Conservation (phyloP, 2,797 vertebrate genomes). For the Peromyscus eremicus region DNA sequence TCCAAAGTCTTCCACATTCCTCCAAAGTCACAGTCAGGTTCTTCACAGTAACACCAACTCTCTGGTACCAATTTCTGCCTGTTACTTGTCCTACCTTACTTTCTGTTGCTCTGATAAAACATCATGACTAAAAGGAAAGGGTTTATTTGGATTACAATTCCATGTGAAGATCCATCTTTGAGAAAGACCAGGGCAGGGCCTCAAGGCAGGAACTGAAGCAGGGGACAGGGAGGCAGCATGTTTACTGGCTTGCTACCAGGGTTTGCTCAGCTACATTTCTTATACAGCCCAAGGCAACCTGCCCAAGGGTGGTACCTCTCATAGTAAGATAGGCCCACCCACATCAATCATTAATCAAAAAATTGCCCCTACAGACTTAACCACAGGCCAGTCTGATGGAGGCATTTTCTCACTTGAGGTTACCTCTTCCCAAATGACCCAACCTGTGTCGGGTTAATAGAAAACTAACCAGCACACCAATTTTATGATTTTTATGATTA, state of each 20-base stretch:
- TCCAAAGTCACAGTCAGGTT: background rate
- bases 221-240: background rate
- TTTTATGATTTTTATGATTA: background rate
- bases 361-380: background rate
- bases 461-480: background rate
- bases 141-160: background rate
- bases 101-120: background rate
- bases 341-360: background rate
- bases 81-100: background rate
- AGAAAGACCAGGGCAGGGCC: background rate
- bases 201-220: background rate
- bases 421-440: background rate
- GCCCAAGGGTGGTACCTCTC: background rate
- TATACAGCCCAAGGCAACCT: background rate
- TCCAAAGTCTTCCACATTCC: background rate
- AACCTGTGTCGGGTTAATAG: background rate
- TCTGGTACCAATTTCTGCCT: background rate
- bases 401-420: background rate
- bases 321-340: background rate
- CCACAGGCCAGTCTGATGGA: background rate
- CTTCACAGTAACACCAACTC: background rate
- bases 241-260: no score
- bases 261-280: background rate
- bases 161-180: background rate
- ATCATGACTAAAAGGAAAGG: background rate